These are phyloP conservation scores for Gymnocheta viridis DNA, from an alignment of 2,888 invertebrate species.

Conservation along the genomic window DNA sequence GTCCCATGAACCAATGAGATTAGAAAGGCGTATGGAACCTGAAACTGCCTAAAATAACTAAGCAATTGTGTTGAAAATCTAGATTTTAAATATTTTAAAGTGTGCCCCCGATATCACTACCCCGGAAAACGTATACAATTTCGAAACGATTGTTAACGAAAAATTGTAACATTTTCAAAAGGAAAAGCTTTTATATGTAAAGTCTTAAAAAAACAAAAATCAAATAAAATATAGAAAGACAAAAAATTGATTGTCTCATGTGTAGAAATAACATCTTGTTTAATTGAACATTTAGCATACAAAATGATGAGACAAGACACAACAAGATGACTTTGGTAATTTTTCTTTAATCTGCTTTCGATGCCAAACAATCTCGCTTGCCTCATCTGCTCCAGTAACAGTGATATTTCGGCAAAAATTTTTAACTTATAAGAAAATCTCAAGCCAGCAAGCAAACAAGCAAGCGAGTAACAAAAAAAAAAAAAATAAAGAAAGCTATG, in stretches of 20 bases:
- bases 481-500: too few relatives aligned
- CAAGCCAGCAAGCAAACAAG: background rate
- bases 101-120: background rate
- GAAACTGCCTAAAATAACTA: too few relatives aligned
- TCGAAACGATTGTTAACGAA: constrained; percentile 53
- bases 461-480: background rate
- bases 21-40: too few relatives aligned
- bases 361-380: constrained; percentile 14
- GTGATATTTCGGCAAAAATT: constrained; percentile 59
- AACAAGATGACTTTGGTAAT: constrained; percentile 65
- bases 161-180: constrained; percentile 64
- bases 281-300: constrained; percentile 73
- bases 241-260: constrained; percentile 64
- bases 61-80: too few relatives aligned
- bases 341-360: constrained; percentile 63
- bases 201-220: background rate
- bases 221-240: constrained; percentile 25
- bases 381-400: background rate
- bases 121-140: constrained; percentile 16
- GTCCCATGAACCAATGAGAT: too few relatives aligned
- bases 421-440: constrained; percentile 39
- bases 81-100: background rate
- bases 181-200: constrained; percentile 30
- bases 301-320: constrained; percentile 67
- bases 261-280: constrained; percentile 72